A percentile compares a stretch with the other conserved stretches of the same genome.
Evolutionary conservation across 2,797 vertebrate species (phyloP).

Genomic region (Cynopterus sphinx): DNA sequence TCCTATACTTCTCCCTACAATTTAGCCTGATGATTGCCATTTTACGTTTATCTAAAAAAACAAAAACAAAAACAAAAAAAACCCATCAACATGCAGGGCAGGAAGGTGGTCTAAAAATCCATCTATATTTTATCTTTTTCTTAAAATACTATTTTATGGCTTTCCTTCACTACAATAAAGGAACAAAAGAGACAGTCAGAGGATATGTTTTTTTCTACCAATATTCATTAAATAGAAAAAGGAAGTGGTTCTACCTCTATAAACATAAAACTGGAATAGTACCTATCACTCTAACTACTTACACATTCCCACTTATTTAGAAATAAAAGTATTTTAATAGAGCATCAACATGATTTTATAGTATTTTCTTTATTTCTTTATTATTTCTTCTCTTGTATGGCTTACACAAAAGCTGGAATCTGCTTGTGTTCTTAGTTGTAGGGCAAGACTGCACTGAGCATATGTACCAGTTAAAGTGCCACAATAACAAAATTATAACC

Average conservation of each 20-base stretch:
- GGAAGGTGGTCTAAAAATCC: not conserved
- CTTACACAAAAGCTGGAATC: not conserved
- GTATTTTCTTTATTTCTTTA: not conserved
- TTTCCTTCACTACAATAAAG: not conserved
- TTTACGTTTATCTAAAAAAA: not conserved
- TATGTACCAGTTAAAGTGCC: not conserved
- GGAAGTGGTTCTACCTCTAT: not conserved
- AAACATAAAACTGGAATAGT: not conserved
- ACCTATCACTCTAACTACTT: not conserved
- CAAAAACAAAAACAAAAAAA: not conserved
- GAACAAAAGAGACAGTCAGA: not conserved
- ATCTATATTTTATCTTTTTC: not conserved
- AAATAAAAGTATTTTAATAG: not conserved
- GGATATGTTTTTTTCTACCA: not conserved
- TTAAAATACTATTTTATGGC: conserved; percentile 9
- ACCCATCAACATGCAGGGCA: not conserved
- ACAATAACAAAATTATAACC: not conserved
- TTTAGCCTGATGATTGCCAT: not conserved
- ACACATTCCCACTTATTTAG: not conserved
- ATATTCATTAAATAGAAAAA: conserved; percentile 4
- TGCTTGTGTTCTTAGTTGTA: not conserved
- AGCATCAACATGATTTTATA: not conserved
- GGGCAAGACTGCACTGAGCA: not conserved
- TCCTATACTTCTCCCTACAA: not conserved
- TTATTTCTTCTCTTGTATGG: not conserved